These are phyloP conservation scores for Dicycla oo DNA, from an alignment of 2,888 invertebrate species.

Conservation along the genomic window DNA sequence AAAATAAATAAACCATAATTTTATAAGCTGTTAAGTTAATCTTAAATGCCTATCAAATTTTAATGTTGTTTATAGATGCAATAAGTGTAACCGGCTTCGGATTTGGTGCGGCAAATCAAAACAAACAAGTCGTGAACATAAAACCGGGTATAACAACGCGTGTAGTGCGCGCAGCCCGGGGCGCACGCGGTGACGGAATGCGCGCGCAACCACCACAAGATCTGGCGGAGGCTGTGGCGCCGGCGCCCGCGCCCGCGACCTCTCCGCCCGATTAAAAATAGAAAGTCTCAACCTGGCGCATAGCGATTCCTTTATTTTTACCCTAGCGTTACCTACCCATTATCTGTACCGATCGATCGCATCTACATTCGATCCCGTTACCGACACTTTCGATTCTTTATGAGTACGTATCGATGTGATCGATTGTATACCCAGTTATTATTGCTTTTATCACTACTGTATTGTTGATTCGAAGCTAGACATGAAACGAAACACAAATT, in stretches of 20 bases:
- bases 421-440: slow-evolving; percentile 51
- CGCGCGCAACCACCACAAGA: slow-evolving; percentile 82
- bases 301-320: slow-evolving; percentile 86
- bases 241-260: slow-evolving; percentile 84
- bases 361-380: slow-evolving; percentile 76
- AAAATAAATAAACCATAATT: slow-evolving; percentile 58
- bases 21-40: slow-evolving; percentile 42
- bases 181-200: slow-evolving; percentile 87
- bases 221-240: slow-evolving; percentile 84
- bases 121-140: slow-evolving; percentile 75
- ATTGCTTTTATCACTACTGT: slow-evolving; percentile 45
- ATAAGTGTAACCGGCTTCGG: slow-evolving; percentile 40
- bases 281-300: slow-evolving; percentile 87
- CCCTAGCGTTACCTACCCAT: slow-evolving; percentile 81
- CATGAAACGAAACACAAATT: slow-evolving; percentile 8
- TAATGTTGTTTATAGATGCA: slow-evolving; percentile 44
- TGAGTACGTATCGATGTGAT: slow-evolving; percentile 56
- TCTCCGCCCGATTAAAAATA: slow-evolving; percentile 88
- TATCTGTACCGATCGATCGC: slow-evolving; percentile 80
- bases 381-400: slow-evolving; percentile 79
- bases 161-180: slow-evolving; percentile 84
- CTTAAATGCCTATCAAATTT: slow-evolving; percentile 39
- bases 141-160: slow-evolving; percentile 70
- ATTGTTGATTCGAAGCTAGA: slow-evolving; percentile 23
- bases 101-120: slow-evolving; percentile 57